Conservation (phyloP, 2,797 vertebrate species). For the Muscicapa comitata region DNA sequence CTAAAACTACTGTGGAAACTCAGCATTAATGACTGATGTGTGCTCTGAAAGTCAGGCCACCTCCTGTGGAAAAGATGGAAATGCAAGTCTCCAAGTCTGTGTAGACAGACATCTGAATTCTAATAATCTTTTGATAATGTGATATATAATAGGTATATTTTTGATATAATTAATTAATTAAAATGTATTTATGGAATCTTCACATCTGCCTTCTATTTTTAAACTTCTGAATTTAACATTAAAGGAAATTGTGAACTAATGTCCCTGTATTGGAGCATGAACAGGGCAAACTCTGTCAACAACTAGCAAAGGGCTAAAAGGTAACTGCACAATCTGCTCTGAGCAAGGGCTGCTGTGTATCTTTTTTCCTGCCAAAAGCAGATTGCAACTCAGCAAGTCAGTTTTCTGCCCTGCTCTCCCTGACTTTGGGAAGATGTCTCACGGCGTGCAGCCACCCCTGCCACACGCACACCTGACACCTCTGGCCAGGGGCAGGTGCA, state of each 20-base stretch:
- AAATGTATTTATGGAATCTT: not conserved
- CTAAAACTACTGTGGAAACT: not conserved
- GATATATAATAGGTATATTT: not conserved
- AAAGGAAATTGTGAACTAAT: not conserved
- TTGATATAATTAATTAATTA: not conserved
- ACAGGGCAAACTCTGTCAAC: conserved; percentile 9
- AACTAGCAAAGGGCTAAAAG: conserved; percentile 18
- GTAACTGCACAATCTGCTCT: conserved; percentile 34
- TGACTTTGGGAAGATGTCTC: conserved; percentile 56
- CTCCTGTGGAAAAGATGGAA: not conserved
- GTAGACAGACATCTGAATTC: not conserved
- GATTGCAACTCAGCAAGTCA: conserved; percentile 54
- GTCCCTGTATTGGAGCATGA: not conserved
- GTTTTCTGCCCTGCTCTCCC: conserved; percentile 4
- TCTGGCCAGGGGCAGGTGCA: not conserved
- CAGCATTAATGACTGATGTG: not conserved
- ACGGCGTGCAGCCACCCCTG: not conserved
- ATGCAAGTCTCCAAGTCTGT: not conserved
- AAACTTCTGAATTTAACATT: not conserved
- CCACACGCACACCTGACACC: not conserved
- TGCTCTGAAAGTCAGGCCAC: not conserved
- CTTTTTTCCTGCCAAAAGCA: conserved; percentile 38
- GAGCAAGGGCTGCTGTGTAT: conserved; percentile 10
- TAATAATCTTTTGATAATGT: not conserved
- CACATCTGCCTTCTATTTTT: not conserved